Evolutionary conservation across 2,797 vertebrate genomes (phyloP).

Genomic region (Enteromius thamalakanensis): DNA sequence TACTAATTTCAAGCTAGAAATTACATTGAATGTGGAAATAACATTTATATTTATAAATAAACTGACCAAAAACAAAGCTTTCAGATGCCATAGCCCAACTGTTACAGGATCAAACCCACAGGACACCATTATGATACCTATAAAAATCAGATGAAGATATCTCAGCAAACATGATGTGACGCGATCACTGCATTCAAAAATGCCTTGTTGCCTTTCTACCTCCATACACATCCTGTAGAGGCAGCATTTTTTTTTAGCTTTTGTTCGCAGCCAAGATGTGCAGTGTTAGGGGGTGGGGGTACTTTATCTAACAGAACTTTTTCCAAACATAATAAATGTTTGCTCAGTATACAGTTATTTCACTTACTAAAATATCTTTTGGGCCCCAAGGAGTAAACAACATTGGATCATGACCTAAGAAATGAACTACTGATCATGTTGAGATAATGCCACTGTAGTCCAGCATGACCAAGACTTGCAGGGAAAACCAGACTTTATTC

Average conservation of each 20-base stretch:
- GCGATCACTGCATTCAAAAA: background rate
- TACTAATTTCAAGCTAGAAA: background rate
- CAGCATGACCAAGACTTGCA: conserved; percentile 60
- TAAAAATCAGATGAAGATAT: background rate
- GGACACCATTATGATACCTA: background rate
- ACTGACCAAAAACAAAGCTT: background rate
- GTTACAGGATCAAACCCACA: background rate
- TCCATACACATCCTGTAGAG: background rate
- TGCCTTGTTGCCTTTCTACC: background rate
- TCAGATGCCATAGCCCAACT: background rate
- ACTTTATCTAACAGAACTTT: background rate
- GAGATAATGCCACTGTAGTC: background rate
- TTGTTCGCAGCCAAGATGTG: background rate
- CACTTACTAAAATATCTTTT: background rate
- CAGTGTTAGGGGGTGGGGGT: background rate
- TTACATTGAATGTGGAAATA: background rate
- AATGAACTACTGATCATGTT: background rate
- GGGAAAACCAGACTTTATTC: conserved; percentile 65
- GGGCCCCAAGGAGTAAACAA: background rate
- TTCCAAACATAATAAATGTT: background rate
- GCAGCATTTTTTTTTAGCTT: background rate
- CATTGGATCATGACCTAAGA: background rate
- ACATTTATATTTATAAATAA: background rate
- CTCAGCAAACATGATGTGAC: background rate
- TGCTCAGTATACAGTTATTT: background rate